These are phyloP conservation scores for Anser brachyrhynchus DNA, from an alignment of 2,113 vertebrate genomes.

Conservation along the genomic window DNA sequence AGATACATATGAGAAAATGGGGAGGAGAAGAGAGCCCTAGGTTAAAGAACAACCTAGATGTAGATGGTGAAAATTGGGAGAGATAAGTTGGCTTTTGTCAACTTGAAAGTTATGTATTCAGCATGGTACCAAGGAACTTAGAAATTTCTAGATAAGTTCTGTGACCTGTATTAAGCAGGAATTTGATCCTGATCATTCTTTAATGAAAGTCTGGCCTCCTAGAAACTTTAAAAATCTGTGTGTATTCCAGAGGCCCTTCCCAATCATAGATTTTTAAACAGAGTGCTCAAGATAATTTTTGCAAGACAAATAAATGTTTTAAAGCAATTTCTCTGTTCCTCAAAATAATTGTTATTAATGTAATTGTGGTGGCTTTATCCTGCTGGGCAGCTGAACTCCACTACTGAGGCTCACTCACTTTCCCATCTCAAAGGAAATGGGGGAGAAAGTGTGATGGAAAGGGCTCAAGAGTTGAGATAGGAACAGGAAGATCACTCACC, in stretches of 20 bases:
- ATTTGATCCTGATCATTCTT: not conserved
- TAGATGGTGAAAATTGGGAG: not conserved
- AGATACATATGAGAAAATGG: not conserved
- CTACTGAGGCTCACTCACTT: too few species aligned
- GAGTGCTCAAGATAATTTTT: not conserved
- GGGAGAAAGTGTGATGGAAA: too few species aligned
- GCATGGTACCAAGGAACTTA: not conserved
- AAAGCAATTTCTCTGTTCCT: not conserved
- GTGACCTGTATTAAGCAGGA: not conserved
- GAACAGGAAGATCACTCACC: too few species aligned
- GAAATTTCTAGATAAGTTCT: not conserved
- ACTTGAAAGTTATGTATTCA: not conserved
- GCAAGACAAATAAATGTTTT: not conserved
- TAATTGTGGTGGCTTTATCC: not conserved
- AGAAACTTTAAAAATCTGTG: not conserved
- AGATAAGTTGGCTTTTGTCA: not conserved
- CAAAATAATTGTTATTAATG: not conserved
- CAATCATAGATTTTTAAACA: not conserved
- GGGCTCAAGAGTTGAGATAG: too few species aligned
- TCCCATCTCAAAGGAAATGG: too few species aligned
- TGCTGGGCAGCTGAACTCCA: too few species aligned
- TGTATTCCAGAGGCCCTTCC: not conserved
- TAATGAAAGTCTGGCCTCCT: not conserved
- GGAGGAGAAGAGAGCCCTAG: not conserved
- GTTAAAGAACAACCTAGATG: conserved; percentile 15